Evolutionary conservation across 2,888 invertebrate species (phyloP).

Genomic region (Scaptomyza cyrtandrae): DNA sequence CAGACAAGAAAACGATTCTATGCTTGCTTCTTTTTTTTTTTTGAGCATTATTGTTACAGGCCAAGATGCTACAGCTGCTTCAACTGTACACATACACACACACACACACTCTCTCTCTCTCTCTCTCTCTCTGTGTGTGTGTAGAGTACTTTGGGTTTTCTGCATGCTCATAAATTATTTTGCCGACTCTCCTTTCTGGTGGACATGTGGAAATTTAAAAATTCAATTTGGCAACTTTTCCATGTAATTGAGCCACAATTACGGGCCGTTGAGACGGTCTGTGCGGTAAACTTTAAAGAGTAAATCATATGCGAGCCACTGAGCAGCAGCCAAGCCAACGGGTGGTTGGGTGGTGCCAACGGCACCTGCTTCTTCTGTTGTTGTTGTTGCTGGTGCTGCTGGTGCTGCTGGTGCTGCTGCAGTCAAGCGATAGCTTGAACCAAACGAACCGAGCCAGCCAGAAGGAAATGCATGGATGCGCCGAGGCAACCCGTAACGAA

Average conservation of each 20-base stretch:
- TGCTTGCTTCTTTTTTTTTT: not conserved
- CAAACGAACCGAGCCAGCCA: conserved; percentile 78
- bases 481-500: conserved; percentile 77
- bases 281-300: conserved; percentile 64
- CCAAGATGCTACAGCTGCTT: conserved; percentile 30
- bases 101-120: not conserved
- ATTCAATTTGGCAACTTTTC: conserved; percentile 80
- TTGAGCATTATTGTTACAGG: conserved; percentile 15
- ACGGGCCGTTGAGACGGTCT: conserved; percentile 54
- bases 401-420: conserved; percentile 54
- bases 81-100: too few species aligned
- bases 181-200: conserved; percentile 39
- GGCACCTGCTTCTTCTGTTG: too few species aligned
- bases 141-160: conserved; percentile 30
- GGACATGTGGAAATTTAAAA: conserved; percentile 72
- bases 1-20: conserved; percentile 24
- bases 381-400: conserved; percentile 6
- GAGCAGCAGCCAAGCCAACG: conserved; percentile 40
- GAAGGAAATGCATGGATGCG: conserved; percentile 79
- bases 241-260: conserved; percentile 79
- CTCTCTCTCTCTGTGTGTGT: not conserved
- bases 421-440: conserved; percentile 75
- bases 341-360: not conserved
- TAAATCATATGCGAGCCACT: conserved; percentile 72
- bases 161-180: conserved; percentile 69